These are phyloP conservation scores for Amitus sp. DNA, from an alignment of 2,888 invertebrate genomes.

Conservation along the genomic window DNA sequence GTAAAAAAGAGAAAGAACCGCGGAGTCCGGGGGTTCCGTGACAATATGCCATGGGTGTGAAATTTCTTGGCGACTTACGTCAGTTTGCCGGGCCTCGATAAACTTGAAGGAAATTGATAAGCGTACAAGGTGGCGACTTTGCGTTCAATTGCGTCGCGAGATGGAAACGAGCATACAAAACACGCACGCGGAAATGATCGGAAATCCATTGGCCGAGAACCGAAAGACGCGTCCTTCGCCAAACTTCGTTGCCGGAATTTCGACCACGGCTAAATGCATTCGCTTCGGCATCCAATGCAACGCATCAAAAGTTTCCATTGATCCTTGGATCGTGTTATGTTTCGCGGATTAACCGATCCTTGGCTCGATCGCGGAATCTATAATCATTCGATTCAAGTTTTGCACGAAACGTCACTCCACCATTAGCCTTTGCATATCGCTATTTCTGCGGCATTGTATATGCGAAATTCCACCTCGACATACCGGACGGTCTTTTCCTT, in stretches of 20 bases:
- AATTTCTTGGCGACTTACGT: too few relatives aligned
- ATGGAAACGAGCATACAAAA: background rate
- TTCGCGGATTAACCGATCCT: slow-evolving; percentile 46
- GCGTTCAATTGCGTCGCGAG: background rate
- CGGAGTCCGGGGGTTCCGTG: too few relatives aligned
- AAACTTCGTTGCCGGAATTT: background rate
- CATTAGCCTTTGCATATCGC: background rate
- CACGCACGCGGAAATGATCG: slow-evolving; percentile 1
- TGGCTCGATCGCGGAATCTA: slow-evolving; percentile 43
- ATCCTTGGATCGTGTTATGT: slow-evolving; percentile 46
- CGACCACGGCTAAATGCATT: background rate
- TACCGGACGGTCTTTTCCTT: too few relatives aligned
- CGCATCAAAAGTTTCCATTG: slow-evolving; percentile 48
- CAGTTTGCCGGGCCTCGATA: too few relatives aligned
- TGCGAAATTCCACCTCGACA: background rate
- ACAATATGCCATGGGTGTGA: too few relatives aligned
- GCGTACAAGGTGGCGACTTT: too few relatives aligned
- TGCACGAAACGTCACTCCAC: background rate
- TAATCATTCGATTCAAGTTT: slow-evolving; percentile 10
- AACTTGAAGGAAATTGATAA: too few relatives aligned
- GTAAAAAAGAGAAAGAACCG: too few relatives aligned
- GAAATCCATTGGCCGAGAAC: background rate
- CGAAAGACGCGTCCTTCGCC: slow-evolving; percentile 1
- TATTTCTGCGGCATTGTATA: too few relatives aligned
- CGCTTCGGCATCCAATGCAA: slow-evolving; percentile 43